Evolutionary conservation across 2,888 invertebrate species (phyloP).

Genomic region (Leucophenga maculata): DNA sequence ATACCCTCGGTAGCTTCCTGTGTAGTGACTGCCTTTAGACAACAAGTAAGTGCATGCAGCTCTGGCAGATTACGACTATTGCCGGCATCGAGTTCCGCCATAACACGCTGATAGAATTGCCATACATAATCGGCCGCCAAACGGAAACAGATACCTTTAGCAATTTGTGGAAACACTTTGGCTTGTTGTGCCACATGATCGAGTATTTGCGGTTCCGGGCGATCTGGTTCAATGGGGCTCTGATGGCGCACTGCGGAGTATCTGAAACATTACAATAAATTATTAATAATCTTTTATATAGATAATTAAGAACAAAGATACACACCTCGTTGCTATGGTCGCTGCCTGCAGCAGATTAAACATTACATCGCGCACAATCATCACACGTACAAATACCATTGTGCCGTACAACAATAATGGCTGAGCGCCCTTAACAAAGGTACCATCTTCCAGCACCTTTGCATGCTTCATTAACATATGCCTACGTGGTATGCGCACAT

Average conservation of each 20-base stretch:
- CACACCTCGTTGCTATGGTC: conserved; percentile 88
- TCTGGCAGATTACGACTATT: conserved; percentile 85
- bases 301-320: neutral
- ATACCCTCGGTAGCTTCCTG: conserved; percentile 82
- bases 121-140: conserved; percentile 84
- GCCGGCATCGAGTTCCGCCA: conserved; percentile 82
- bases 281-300: neutral
- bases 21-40: conserved; percentile 89
- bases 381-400: conserved; percentile 93
- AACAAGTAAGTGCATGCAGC: conserved; percentile 89
- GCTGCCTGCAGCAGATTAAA: conserved; percentile 85
- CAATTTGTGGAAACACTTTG: conserved; percentile 88
- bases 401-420: conserved; percentile 86
- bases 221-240: conserved; percentile 83
- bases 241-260: conserved; percentile 90
- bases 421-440: conserved; percentile 84
- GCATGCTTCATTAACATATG: conserved; percentile 95
- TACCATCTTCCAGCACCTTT: conserved; percentile 91
- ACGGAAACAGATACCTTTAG: conserved; percentile 85
- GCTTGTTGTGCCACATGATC: conserved; percentile 95
- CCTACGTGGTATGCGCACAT: conserved; percentile 88
- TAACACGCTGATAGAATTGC: conserved; percentile 86
- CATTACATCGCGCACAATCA: conserved; percentile 84
- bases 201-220: conserved; percentile 88
- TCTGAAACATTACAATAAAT: conserved; percentile 37